phyloP scores from a whole-genome alignment of 92 coral and sea anemone species.

The Parazoanthus swiftii region DNA sequence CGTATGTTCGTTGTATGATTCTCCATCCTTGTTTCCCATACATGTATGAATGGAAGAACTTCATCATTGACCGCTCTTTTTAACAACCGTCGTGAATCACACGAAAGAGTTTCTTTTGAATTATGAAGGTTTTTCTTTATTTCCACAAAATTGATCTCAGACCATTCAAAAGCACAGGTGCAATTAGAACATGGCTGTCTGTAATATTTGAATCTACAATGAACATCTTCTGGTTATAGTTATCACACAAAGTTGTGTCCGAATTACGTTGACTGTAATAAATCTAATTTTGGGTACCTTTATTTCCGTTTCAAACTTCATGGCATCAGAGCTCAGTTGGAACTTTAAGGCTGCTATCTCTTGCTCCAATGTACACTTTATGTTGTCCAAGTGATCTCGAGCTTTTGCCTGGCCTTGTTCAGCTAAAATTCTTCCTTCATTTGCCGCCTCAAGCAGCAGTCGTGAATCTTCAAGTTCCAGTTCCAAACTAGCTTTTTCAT shows the following conservation, averaged over 20 bases:
- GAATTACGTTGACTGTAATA: background rate
- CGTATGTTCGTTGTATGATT: too few species aligned
- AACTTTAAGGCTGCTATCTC: constrained; percentile 93
- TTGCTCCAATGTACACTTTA: constrained; percentile 93
- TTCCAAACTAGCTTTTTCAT: constrained; percentile 64
- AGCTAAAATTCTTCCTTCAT: constrained; percentile 84
- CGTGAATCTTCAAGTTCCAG: constrained; percentile 64
- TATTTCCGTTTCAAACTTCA: constrained; percentile 85
- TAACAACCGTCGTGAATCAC: too few species aligned
- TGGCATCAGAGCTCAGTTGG: constrained; percentile 92
- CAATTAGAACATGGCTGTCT: background rate
- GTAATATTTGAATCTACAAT: background rate
- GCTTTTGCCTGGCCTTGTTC: constrained; percentile 76
- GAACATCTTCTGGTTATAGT: background rate
- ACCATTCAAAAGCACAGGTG: too few species aligned
- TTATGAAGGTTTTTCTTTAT: too few species aligned
- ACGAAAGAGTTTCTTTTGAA: too few species aligned
- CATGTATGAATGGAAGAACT: too few species aligned
- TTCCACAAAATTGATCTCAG: too few species aligned
- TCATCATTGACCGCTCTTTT: too few species aligned
- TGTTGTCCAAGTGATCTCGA: constrained; percentile 79
- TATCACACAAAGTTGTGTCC: background rate
- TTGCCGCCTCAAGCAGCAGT: constrained; percentile 83
- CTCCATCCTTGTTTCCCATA: too few species aligned
- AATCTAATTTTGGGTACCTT: constrained; percentile 60